Evolutionary conservation across 2,797 vertebrate species (phyloP).

Genomic region (Enteromius mattozi): DNA sequence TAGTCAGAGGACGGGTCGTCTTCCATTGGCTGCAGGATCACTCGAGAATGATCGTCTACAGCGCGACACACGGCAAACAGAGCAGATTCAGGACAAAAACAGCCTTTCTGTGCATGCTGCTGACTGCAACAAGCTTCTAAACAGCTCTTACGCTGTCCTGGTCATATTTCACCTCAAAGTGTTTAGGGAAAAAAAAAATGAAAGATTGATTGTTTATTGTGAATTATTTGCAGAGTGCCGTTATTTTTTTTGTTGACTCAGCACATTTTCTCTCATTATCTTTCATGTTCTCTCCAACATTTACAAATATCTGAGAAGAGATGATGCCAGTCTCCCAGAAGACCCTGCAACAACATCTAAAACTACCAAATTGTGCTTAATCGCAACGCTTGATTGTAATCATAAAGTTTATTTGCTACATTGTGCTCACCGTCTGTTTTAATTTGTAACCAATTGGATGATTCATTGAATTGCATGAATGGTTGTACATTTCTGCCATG

Average conservation of each 20-base stretch:
- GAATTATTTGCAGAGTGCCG: background rate
- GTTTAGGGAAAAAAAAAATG: no score
- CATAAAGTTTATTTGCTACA: no score
- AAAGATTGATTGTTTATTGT: background rate
- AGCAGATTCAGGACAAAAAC: background rate
- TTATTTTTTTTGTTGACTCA: background rate
- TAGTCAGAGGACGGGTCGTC: slow-evolving; percentile 99
- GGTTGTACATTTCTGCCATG: no score
- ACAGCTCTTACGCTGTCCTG: background rate
- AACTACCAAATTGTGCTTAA: no score
- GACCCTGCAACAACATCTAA: no score
- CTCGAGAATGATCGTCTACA: slow-evolving; percentile 98
- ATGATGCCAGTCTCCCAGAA: no score
- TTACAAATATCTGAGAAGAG: no score
- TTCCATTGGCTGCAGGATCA: slow-evolving; percentile 98
- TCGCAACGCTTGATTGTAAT: no score
- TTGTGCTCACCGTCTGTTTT: no score
- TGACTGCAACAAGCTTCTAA: background rate
- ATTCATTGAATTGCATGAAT: no score
- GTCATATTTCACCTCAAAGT: slow-evolving; percentile 13
- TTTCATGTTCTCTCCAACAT: no score
- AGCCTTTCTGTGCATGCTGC: background rate
- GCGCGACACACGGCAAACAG: slow-evolving; percentile 44
- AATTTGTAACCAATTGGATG: no score
- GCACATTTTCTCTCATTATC: background rate